A percentile compares a stretch with the other conserved stretches of the same genome.
phyloP scores from a whole-genome alignment of 2,797 vertebrate species.

The Gallirallus australis region DNA sequence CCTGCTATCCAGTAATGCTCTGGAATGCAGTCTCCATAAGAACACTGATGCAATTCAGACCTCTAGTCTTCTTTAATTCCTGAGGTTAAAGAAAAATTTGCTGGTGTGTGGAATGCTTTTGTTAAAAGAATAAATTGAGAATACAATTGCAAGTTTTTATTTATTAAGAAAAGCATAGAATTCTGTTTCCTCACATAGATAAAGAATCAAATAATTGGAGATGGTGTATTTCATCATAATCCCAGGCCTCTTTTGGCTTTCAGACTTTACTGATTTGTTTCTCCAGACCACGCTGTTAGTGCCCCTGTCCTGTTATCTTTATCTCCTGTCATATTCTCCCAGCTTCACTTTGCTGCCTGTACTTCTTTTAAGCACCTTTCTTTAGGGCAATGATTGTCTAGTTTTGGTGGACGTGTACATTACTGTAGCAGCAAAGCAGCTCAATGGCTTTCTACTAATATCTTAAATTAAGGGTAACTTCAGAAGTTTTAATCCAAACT shows the following conservation, averaged over 20 bases:
- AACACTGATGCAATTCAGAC: background rate
- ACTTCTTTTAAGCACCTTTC: background rate
- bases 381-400: background rate
- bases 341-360: background rate
- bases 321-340: background rate
- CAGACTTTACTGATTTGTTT: background rate
- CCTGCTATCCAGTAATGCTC: background rate
- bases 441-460: background rate
- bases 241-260: background rate
- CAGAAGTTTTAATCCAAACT: background rate
- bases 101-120: background rate
- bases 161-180: conserved; percentile 12
- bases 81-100: background rate
- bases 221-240: background rate
- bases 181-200: background rate
- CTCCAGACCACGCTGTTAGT: background rate
- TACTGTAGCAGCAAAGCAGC: background rate
- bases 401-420: background rate
- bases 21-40: background rate
- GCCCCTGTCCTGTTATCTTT: background rate
- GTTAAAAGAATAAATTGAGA: conserved; percentile 9
- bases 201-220: background rate
- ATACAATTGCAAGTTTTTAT: background rate
- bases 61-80: background rate
- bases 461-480: background rate